Base-by-base conservation (phyloP, 2,113 vertebrate species). In the Boleophthalmus pectinirostris region DNA sequence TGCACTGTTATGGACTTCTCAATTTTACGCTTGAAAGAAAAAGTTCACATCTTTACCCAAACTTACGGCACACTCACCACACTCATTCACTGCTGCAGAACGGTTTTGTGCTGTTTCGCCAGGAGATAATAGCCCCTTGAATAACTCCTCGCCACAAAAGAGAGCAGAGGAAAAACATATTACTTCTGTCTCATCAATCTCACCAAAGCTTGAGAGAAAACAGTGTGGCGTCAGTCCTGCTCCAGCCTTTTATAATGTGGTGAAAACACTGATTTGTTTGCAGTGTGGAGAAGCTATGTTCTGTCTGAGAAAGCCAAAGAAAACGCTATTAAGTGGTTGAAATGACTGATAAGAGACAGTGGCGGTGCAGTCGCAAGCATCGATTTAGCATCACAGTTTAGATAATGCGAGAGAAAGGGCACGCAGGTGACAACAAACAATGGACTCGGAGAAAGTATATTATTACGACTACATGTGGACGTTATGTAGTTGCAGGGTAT, bases 301-400 rank as follows among this genome's bases (percentile, higher is more conserved):
- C 29, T 5, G 58, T 3, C 15, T 18, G 7, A 15, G 9, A 63
- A 33, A 63, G 24, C 38, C 35, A 3, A 43, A 23, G 20, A 66
- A 66, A 47, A 66, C 46, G 21, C 8, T 21, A 46, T 66, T 23
- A 45, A 46, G 64, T 66, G 64, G 64, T 45, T 66, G 64, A 66
- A 66, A 24, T 66, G 38, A 66, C 21, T 66, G 64, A 47, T 46
- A 47, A 46, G 20, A 46, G 64, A 23, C 38, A 23, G 43, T 64
- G n/a, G 14, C 29, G 18, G 61, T 64, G 61, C 33, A 38, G 33
- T 38, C 33, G 18, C 61, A 12, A 33, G 33, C 29, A 64, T 38
- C 35, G 33, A 38, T 64, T 64, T 16, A 64, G 15, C 61, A 35
- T 38, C 6, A 33, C 33, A 64, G 29, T 38, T 38, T 38, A 64